Evolutionary conservation across 2,113 vertebrate species (phyloP).

Genomic region (Megalops atlanticus): DNA sequence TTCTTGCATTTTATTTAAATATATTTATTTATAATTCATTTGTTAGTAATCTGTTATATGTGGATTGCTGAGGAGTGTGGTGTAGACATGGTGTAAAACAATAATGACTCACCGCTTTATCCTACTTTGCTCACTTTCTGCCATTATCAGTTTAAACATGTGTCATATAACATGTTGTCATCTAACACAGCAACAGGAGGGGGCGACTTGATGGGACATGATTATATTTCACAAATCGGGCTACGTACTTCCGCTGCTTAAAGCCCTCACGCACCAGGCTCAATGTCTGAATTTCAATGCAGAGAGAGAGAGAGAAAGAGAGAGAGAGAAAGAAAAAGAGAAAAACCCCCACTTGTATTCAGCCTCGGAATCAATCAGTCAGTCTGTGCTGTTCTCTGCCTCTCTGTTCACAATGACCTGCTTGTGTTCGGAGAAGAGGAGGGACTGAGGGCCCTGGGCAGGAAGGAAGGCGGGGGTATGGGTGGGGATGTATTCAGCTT

Average conservation of each 20-base stretch:
- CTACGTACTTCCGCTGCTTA: constrained; percentile 49
- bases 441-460: constrained; percentile 29
- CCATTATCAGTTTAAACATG: background rate
- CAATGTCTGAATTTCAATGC: constrained; percentile 54
- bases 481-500: constrained; percentile 12
- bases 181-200: background rate
- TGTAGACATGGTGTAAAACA: background rate
- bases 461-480: constrained; percentile 33
- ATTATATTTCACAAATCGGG: constrained; percentile 47
- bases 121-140: background rate
- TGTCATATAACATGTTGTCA: background rate
- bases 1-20: too few species aligned
- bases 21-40: too few species aligned
- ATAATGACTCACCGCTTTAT: constrained; percentile 1
- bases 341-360: constrained; percentile 50
- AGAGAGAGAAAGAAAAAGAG: background rate
- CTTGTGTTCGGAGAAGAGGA: constrained; percentile 38
- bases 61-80: background rate
- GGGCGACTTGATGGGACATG: constrained; percentile 41
- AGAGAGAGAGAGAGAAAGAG: constrained; percentile 33
- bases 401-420: constrained; percentile 46
- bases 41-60: background rate
- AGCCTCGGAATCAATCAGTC: constrained; percentile 57
- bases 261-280: constrained; percentile 48
- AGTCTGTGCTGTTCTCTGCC: constrained; percentile 42